Evolutionary conservation across 2,113 vertebrate genomes (phyloP).

Genomic region (Aix galericulata): DNA sequence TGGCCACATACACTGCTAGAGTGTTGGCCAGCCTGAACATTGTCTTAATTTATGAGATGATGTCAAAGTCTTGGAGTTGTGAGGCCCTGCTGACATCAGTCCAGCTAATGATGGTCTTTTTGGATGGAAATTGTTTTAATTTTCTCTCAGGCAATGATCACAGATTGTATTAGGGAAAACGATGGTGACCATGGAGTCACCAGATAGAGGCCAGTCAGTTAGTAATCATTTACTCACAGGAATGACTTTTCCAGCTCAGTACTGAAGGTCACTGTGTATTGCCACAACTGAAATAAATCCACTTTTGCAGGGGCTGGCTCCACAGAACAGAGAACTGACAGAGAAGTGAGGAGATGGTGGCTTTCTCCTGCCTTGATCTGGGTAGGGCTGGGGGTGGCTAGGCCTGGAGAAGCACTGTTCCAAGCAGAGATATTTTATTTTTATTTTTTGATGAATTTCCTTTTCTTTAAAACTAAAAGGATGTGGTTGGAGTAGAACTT

Average conservation of each 20-base stretch:
- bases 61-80: not conserved
- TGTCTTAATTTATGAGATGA: not conserved
- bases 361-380: not conserved
- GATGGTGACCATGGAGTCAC: not conserved
- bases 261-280: not conserved
- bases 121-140: not conserved
- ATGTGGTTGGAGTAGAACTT: not conserved
- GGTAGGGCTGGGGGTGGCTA: not conserved
- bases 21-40: not conserved
- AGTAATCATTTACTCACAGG: not conserved
- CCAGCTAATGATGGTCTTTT: slow-evolving; percentile 4
- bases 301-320: not conserved
- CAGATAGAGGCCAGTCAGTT: not conserved
- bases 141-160: not conserved
- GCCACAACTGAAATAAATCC: not conserved
- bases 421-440: not conserved
- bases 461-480: not conserved
- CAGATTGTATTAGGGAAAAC: not conserved
- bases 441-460: not conserved
- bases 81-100: slow-evolving; percentile 19
- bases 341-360: not conserved
- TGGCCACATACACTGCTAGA: not conserved
- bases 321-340: not conserved
- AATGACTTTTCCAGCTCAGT: slow-evolving; percentile 10
- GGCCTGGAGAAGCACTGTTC: not conserved